phyloP scores from a whole-genome alignment of 2,113 vertebrate genomes.

The Rallus limicola region DNA sequence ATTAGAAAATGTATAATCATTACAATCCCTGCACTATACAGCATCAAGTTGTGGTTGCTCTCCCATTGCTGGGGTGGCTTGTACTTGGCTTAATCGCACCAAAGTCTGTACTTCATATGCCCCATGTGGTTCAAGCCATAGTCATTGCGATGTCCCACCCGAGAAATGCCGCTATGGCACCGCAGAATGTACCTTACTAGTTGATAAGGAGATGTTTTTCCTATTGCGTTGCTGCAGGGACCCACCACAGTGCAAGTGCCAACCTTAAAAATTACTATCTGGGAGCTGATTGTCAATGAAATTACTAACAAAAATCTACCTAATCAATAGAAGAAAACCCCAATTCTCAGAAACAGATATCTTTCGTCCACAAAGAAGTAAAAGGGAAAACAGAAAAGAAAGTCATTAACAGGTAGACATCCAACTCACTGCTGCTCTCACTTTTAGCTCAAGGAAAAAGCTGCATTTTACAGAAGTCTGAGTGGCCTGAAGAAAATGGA shows the following conservation, averaged over 20 bases:
- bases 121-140: not conserved
- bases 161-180: not conserved
- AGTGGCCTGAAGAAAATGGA: not conserved
- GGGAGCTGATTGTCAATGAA: not conserved
- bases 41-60: conserved; percentile 24
- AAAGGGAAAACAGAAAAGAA: not conserved
- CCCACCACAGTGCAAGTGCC: not conserved
- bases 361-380: not conserved
- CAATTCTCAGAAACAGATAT: not conserved
- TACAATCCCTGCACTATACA: conserved; percentile 1
- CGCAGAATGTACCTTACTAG: not conserved
- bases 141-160: not conserved
- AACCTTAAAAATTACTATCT: not conserved
- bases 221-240: not conserved
- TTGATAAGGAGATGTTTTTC: not conserved
- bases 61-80: not conserved
- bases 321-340: not conserved
- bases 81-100: not conserved
- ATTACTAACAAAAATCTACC: not conserved
- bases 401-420: not conserved
- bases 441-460: not conserved
- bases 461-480: not conserved
- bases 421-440: not conserved
- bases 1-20: conserved; percentile 67
- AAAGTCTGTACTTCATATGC: not conserved